A percentile compares a stretch with the other conserved stretches of the same genome.
phyloP scores from a whole-genome alignment of 2,113 vertebrate species.

The Cygnus buccinator region DNA sequence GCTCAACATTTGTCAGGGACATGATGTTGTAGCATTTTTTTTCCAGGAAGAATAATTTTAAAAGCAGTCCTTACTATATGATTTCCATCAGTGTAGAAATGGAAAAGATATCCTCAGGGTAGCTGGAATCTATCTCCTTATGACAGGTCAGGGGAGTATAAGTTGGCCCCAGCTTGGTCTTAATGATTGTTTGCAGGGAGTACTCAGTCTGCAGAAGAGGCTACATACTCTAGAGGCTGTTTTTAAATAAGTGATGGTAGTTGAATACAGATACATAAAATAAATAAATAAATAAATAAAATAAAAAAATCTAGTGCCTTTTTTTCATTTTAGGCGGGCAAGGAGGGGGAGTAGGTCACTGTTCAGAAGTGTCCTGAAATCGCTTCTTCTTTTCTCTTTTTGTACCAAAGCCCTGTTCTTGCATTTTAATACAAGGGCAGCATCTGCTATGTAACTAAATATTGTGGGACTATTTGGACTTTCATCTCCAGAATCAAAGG shows the following conservation, averaged over 20 bases:
- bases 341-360: not conserved
- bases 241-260: not conserved
- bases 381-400: not conserved
- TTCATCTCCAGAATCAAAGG: conserved; percentile 45
- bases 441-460: not conserved
- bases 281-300: too few species aligned
- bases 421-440: not conserved
- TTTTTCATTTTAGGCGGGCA: not conserved
- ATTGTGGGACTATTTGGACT: not conserved
- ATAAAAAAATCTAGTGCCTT: not conserved
- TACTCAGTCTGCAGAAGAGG: not conserved
- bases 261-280: not conserved
- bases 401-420: not conserved
- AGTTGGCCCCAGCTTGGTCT: not conserved
- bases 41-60: not conserved
- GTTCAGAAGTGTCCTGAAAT: not conserved
- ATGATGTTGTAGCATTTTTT: not conserved
- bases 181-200: not conserved
- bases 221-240: not conserved
- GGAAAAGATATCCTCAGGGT: not conserved
- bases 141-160: not conserved
- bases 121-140: fast-evolving
- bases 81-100: not conserved
- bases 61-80: not conserved
- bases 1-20: not conserved